Percentiles rank a stretch among this genome's conserved stretches.
These are phyloP conservation scores for Pantherophis alleghaniensis DNA, from an alignment of 2,797 vertebrate species.

Conservation along the genomic window DNA sequence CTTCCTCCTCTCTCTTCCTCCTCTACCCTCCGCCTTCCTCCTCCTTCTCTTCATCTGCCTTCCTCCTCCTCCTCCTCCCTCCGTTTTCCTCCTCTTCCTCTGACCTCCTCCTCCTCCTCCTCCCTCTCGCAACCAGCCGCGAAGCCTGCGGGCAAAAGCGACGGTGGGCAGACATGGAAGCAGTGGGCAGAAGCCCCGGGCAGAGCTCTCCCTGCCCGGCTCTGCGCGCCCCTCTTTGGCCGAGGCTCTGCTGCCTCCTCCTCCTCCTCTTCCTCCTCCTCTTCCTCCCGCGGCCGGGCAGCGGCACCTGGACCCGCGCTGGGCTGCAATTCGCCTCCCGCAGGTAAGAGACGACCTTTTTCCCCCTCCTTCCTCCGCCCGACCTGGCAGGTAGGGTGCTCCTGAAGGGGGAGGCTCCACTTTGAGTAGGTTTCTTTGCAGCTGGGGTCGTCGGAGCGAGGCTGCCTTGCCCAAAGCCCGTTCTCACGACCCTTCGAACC, in stretches of 20 bases:
- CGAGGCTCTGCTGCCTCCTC: neutral
- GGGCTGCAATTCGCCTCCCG: neutral
- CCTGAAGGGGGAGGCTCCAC: neutral
- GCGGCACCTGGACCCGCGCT: neutral
- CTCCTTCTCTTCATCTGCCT: neutral
- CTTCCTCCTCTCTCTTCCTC: neutral
- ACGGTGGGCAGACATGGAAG: neutral
- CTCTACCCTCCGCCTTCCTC: neutral
- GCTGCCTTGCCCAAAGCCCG: neutral
- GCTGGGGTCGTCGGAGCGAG: neutral
- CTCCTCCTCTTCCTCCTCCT: neutral
- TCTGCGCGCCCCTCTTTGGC: neutral
- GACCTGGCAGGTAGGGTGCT: neutral
- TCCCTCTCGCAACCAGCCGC: neutral
- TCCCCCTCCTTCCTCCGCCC: accelerated
- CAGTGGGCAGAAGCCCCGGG: neutral
- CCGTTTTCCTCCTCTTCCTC: too few relatives aligned
- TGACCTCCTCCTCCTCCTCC: neutral
- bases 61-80: too few relatives aligned
- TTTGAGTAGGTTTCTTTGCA: neutral
- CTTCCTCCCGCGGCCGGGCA: neutral
- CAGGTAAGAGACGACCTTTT: neutral
- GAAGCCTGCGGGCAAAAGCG: neutral
- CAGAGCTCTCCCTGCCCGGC: neutral
- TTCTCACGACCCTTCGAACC: neutral